phyloP scores from a whole-genome alignment of 2,113 vertebrate genomes.

The Gallinago media region DNA sequence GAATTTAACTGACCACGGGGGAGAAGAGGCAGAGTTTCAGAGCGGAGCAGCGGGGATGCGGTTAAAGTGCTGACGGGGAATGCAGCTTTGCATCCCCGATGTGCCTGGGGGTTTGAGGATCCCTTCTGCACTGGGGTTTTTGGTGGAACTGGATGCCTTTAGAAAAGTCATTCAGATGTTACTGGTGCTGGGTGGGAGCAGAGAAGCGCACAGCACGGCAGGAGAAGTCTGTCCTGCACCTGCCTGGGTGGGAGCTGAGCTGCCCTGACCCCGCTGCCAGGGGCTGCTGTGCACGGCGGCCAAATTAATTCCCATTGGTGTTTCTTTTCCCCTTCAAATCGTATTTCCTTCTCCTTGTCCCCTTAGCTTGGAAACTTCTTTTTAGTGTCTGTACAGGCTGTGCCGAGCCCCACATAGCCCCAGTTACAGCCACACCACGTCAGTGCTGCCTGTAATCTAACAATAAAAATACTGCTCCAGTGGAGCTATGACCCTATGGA shows the following conservation, averaged over 20 bases:
- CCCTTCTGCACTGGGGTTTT: background rate
- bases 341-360: background rate
- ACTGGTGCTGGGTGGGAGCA: background rate
- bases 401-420: background rate
- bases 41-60: background rate
- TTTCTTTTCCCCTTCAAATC: background rate
- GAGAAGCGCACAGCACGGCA: background rate
- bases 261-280: background rate
- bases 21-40: background rate
- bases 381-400: background rate
- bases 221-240: background rate
- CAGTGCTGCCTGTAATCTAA: background rate
- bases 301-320: background rate
- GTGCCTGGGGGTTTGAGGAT: background rate
- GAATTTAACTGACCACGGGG: accelerated
- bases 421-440: background rate
- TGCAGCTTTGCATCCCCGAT: background rate
- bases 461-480: background rate
- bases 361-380: background rate
- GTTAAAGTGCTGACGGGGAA: background rate
- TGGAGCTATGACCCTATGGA: background rate
- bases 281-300: accelerated
- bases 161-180: background rate
- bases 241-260: background rate
- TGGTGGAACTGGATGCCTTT: background rate